These are phyloP conservation scores for Parazoanthus atlanticus DNA, from an alignment of 92 coral and sea anemone genomes.

Conservation along the genomic window DNA sequence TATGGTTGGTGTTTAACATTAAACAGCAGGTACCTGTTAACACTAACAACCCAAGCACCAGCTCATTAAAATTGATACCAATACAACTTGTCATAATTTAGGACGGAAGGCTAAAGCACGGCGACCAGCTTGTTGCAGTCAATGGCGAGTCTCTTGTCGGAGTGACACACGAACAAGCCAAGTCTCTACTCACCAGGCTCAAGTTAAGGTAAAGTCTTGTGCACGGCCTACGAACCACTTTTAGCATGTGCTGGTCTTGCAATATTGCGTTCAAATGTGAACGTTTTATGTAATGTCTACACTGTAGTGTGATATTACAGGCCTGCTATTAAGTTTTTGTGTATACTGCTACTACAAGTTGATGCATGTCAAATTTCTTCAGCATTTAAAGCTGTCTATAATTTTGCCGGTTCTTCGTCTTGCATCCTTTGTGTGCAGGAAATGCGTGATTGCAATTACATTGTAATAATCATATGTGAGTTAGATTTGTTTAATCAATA, in stretches of 20 bases:
- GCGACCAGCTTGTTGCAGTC: conserved; percentile 86
- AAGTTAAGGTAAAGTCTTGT: conserved; percentile 70
- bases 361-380: neutral
- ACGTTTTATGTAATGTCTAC: neutral
- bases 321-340: neutral
- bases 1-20: neutral
- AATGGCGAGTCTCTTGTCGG: conserved; percentile 95
- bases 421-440: neutral
- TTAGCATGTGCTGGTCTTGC: too few species aligned
- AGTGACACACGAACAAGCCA: conserved; percentile 98
- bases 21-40: conserved; percentile 22
- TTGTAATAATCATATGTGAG: neutral
- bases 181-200: conserved; percentile 87
- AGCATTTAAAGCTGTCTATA: neutral
- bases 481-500: neutral
- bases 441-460: neutral
- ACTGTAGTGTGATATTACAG: neutral
- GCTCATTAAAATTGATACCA: conserved; percentile 12
- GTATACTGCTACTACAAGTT: neutral
- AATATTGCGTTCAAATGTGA: neutral
- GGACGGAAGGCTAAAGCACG: conserved; percentile 81
- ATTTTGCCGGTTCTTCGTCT: neutral
- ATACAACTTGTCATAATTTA: conserved; percentile 8
- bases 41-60: neutral
- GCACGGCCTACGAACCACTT: neutral